Evolutionary conservation across 2,113 vertebrate species (phyloP), one percentile per base, ranked within the genome.

Genomic region (Limnothrissa miodon): DNA sequence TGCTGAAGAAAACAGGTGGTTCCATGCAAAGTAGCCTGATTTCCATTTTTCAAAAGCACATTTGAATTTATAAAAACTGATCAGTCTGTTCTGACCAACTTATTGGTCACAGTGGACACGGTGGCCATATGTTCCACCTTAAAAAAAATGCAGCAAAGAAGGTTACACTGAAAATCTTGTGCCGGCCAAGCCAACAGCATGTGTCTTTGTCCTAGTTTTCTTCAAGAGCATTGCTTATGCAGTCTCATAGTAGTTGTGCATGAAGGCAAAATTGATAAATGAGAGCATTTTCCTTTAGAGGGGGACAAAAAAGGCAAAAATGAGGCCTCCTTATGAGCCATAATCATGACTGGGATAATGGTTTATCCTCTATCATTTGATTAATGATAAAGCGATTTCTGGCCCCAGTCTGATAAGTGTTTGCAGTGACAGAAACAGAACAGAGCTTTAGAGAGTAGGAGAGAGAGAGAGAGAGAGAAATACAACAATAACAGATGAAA

Each of bases 151-250:
- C 2, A 42, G 4, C 51, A 23, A 23, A 21, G 19, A 53, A 74
- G 66, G 66, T 74, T 33, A 74, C 66, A 15, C 2, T 74, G 33
- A 15, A 39, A 39, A 36, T 33, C 66, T 36, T 29, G 59, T 62
- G 59, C 25, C 59, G 29, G 62, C 25, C 62, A 33, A 70, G 8
- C 29, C 4, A 74, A 29, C 66, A 74, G 29, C 15, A 74, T 74
- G 66, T 74, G 66, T 39, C 66, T 36, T 74, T 74, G 66, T 74
- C 66, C 66, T 74, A 74, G 29, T 74, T 74, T 74, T 29, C 66
- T 74, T 5, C 5, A 17, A 33, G 33, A 74, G 29, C 33, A 36
- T 74, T 74, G 29, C 33, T 74, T 74, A 74, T 74, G 66, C 66
- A 36, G 29, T 74, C 36, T 33, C 66, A 74, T 33, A 11, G 29